Base-by-base conservation (phyloP, 1,140 invertebrate species). In the Pachyrhynchus sulphureomaculatus region DNA sequence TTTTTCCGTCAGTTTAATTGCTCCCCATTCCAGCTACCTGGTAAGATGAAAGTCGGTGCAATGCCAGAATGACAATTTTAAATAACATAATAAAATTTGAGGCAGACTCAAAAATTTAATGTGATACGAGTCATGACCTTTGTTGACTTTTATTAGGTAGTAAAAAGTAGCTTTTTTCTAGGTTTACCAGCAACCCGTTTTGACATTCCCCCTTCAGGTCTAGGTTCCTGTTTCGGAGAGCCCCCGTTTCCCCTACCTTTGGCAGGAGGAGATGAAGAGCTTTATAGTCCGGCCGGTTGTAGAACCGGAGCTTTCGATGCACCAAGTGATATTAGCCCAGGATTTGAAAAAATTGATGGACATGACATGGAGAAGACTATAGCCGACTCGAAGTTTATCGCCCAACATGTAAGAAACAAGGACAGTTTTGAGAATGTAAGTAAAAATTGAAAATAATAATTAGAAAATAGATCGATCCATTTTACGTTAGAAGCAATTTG, bases 351-450 rank as follows among this genome's bases (percentile, higher is more conserved):
- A 75, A 84, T 88, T 47, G 83, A 81, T 56, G 81, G 88, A 49
- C 83, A 87, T 70, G 88, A 90, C 76, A 88, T 91, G 83, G 91
- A 93, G 77, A 91, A 92, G 74, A 92, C 92, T 68, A 88, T 94
- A 74, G 88, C 91, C 75, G 91, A 92, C 65, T 90, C 92, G 39
- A 87, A 89, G 75, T 96, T 95, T 78, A 94, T 95, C 79, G 93
- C 93, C 75, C 93, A 95, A 78, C 92, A 95, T 76, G 91, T 93
- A 73, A 91, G 88, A 78, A 95, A 96, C 79, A 93, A 94, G 77
- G 92, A 95, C 79, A 91, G 91, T 75, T 95, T 95, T 75, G 91
- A 93, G 76, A 92, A 88, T 77, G 93, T 95, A 81, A 91, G 90
- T 89, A 34, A 18, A 37, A 13, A n/a, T n/a, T n/a, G n/a, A n/a